Evolutionary conservation across 2,888 invertebrate species (phyloP).

Genomic region (Atrina japonica): DNA sequence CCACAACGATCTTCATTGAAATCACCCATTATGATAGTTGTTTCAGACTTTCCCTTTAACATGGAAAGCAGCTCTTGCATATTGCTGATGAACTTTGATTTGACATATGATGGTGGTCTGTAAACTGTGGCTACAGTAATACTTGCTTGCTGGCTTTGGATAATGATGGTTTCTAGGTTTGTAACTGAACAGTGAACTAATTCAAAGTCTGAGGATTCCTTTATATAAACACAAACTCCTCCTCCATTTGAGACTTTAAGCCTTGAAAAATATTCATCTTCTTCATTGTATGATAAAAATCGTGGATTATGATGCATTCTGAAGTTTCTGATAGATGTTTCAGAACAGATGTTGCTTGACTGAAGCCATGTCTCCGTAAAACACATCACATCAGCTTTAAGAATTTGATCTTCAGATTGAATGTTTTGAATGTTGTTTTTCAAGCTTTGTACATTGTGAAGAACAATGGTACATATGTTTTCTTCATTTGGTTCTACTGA

Average conservation of each 20-base stretch:
- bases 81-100: neutral
- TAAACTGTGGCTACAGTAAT: neutral
- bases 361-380: slow-evolving; percentile 21
- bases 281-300: neutral
- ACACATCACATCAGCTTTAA: neutral
- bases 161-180: slow-evolving; percentile 5
- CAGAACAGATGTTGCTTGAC: neutral
- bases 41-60: neutral
- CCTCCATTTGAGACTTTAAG: slow-evolving; percentile 13
- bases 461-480: neutral
- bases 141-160: neutral
- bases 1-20: slow-evolving; percentile 14
- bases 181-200: neutral
- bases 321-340: slow-evolving; percentile 4
- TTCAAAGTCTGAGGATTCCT: neutral
- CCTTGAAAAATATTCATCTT: neutral
- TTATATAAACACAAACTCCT: slow-evolving; percentile 12
- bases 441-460: slow-evolving; percentile 1
- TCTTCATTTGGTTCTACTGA: neutral
- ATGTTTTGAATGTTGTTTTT: neutral
- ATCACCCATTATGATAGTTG: slow-evolving; percentile 12
- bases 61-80: neutral
- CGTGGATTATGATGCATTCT: slow-evolving; percentile 6
- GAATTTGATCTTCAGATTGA: neutral
- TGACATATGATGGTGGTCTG: neutral